Percentiles rank a stretch among this genome's conserved stretches.
Evolutionary conservation across 1,140 invertebrate species (phyloP).

Genomic region (Panagrolaimus sp.): DNA sequence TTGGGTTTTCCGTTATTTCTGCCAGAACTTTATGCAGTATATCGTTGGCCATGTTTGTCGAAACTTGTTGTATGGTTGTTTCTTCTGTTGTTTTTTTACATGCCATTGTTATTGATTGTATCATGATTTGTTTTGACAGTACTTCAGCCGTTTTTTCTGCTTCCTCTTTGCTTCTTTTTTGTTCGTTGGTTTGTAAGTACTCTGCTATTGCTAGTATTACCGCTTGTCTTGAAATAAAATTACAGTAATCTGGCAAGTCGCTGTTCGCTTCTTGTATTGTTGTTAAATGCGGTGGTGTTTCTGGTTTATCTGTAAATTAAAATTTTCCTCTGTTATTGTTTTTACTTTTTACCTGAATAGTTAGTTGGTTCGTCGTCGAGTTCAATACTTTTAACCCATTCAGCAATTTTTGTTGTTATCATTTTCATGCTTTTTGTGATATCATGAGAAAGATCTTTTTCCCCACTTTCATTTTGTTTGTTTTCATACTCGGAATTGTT

Average conservation of each 20-base stretch:
- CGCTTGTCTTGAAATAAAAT: conserved; percentile 14
- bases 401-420: conserved; percentile 32
- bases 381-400: conserved; percentile 41
- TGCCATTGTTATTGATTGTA: not conserved
- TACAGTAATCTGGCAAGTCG: conserved; percentile 22
- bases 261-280: not conserved
- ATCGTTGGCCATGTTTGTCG: too few relatives aligned
- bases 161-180: not conserved
- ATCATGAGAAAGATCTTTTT: not conserved
- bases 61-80: too few relatives aligned
- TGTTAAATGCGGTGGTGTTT: not conserved
- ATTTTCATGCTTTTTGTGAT: conserved; percentile 29
- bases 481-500: conserved; percentile 4
- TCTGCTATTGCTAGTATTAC: conserved; percentile 19
- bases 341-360: too few relatives aligned
- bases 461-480: conserved; percentile 9
- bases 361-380: conserved; percentile 34
- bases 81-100: too few relatives aligned
- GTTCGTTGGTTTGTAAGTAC: not conserved
- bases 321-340: conserved; percentile 8
- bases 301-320: not conserved
- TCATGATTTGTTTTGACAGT: not conserved
- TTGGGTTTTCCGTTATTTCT: too few relatives aligned
- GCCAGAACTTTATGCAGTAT: too few relatives aligned
- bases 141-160: not conserved